phyloP scores from a whole-genome alignment of 2,113 vertebrate genomes.

The Pelecanus crispus region DNA sequence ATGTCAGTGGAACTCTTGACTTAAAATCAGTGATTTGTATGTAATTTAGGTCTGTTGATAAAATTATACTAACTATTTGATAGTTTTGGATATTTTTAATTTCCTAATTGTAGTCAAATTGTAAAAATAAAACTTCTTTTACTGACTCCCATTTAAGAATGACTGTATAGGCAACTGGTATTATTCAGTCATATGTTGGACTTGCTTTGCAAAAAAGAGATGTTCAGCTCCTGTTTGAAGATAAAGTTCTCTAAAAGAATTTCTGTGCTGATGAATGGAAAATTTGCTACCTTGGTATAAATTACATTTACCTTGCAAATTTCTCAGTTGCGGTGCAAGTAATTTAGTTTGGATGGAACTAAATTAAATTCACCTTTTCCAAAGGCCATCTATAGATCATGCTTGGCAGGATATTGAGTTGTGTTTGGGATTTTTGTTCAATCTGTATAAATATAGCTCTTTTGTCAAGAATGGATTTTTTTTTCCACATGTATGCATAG shows the following conservation, averaged over 20 bases:
- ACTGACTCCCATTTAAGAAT: background rate
- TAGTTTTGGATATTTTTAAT: background rate
- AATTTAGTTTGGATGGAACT: slow-evolving; percentile 46
- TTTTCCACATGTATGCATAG: background rate
- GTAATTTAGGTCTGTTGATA: background rate
- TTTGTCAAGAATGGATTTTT: background rate
- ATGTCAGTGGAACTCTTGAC: background rate
- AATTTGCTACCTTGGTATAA: background rate
- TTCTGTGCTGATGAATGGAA: slow-evolving; percentile 10
- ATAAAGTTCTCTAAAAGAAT: background rate
- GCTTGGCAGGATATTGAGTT: slow-evolving; percentile 32
- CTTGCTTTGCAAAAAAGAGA: background rate
- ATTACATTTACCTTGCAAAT: slow-evolving; percentile 63
- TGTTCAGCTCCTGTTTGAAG: background rate
- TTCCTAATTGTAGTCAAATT: background rate
- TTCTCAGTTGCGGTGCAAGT: slow-evolving; percentile 8
- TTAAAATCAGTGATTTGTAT: background rate
- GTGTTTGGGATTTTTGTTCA: background rate
- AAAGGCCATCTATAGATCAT: background rate
- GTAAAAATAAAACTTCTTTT: background rate
- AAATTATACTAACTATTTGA: background rate
- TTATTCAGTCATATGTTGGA: background rate
- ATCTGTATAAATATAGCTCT: background rate
- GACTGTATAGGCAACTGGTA: background rate
- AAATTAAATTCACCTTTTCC: slow-evolving; percentile 57